Conservation (phyloP, 1,140 invertebrate species). For the Heliconius hewitsoni region DNA sequence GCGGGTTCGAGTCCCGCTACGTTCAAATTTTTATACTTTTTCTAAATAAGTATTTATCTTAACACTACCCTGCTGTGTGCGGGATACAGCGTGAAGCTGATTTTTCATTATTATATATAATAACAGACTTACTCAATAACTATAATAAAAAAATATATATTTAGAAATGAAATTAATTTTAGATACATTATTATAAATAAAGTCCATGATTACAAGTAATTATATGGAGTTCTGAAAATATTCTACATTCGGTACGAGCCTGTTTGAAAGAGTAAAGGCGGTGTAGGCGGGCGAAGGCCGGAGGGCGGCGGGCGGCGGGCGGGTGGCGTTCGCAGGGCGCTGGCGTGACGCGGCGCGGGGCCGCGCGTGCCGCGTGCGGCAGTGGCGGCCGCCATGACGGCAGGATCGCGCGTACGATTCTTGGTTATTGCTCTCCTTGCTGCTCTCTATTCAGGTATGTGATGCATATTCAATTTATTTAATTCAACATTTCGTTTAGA, state of each 20-base stretch:
- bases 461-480: not conserved
- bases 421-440: slow-evolving; percentile 58
- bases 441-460: slow-evolving; percentile 69
- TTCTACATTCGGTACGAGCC: not conserved
- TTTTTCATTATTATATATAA: no score
- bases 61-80: no score
- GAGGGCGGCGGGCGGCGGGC: slow-evolving; percentile 8
- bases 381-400: slow-evolving; percentile 68
- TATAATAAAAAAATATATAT: not conserved
- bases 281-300: not conserved
- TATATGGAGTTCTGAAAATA: not conserved
- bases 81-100: no score
- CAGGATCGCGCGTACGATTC: slow-evolving; percentile 64
- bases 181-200: not conserved
- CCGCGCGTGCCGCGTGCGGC: slow-evolving; percentile 46
- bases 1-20: no score
- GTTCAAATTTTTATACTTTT: no score
- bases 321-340: slow-evolving; percentile 29
- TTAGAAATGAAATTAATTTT: not conserved
- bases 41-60: no score
- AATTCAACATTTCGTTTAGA: not conserved
- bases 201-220: not conserved
- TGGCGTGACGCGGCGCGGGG: slow-evolving; percentile 34
- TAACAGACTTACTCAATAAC: no score
- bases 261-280: slow-evolving; percentile 17